Percentiles rank a stretch among this genome's conserved stretches.
These are phyloP conservation scores for Omphaloscelis lunosa DNA, from an alignment of 2,888 invertebrate species.

Conservation along the genomic window DNA sequence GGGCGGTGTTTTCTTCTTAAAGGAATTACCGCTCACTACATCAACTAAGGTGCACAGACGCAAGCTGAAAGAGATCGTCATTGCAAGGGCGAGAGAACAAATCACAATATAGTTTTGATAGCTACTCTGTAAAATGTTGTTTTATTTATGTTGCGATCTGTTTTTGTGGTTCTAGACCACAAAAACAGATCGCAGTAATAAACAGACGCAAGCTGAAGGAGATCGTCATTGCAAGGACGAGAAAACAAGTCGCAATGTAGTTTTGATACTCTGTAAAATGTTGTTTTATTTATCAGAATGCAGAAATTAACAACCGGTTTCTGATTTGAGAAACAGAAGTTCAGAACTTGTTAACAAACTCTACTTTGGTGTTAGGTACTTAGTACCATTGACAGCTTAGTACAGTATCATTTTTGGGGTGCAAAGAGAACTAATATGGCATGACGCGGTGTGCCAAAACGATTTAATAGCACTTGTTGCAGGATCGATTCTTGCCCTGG, in stretches of 20 bases:
- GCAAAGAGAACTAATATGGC: background rate
- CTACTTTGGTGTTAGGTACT: background rate
- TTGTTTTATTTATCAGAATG: background rate
- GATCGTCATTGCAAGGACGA: conserved; percentile 65
- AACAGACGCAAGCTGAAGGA: conserved; percentile 74
- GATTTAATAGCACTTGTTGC: background rate
- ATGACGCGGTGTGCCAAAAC: background rate
- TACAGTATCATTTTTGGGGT: background rate
- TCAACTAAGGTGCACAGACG: conserved; percentile 73
- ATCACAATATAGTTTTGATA: background rate
- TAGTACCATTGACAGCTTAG: too few species aligned
- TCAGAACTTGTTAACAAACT: background rate
- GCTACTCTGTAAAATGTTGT: background rate
- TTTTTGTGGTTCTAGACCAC: background rate
- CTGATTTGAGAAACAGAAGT: background rate
- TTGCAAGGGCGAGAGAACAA: conserved; percentile 27
- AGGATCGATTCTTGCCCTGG: background rate
- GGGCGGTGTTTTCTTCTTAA: conserved; percentile 77
- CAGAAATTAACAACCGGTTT: background rate
- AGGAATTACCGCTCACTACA: conserved; percentile 72
- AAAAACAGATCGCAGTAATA: too few species aligned
- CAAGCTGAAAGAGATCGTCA: conserved; percentile 75
- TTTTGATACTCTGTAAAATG: background rate
- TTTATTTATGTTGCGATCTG: background rate
- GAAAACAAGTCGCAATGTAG: background rate